A percentile compares a stretch with the other conserved stretches of the same genome.
These are phyloP conservation scores for Bothrops jararaca DNA, from an alignment of 2,113 vertebrate species.

Conservation along the genomic window DNA sequence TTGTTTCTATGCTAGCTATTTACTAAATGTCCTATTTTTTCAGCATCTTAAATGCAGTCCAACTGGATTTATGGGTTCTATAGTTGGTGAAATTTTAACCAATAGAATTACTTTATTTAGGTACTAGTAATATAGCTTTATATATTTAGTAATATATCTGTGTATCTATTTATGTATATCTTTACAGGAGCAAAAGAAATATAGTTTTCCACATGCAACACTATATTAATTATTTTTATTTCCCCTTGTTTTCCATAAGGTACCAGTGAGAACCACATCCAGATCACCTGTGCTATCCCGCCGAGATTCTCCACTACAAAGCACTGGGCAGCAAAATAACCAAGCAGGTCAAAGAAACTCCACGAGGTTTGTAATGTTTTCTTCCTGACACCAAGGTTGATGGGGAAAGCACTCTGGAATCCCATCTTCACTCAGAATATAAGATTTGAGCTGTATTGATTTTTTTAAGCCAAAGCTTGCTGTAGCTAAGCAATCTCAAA, in stretches of 20 bases:
- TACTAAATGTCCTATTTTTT: slow-evolving; percentile 29
- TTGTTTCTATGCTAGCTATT: slow-evolving; percentile 50
- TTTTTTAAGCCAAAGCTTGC: not conserved
- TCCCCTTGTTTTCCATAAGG: slow-evolving; percentile 64
- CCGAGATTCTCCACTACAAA: slow-evolving; percentile 88
- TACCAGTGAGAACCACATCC: slow-evolving; percentile 91
- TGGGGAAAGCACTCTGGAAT: not conserved
- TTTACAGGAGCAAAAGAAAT: slow-evolving; percentile 10
- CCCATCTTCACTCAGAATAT: not conserved
- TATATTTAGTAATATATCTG: not conserved
- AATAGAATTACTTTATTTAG: slow-evolving; percentile 23
- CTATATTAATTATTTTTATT: slow-evolving; percentile 36
- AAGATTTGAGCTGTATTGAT: not conserved
- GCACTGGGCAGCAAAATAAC: slow-evolving; percentile 76
- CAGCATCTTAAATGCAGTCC: slow-evolving; percentile 30
- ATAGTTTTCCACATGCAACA: slow-evolving; percentile 15
- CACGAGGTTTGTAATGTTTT: slow-evolving; percentile 76
- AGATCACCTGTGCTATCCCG: slow-evolving; percentile 90
- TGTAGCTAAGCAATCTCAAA: not conserved
- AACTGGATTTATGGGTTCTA: slow-evolving; percentile 36
- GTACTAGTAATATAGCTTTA: not conserved
- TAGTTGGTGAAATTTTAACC: slow-evolving; percentile 37
- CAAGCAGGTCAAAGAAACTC: slow-evolving; percentile 82
- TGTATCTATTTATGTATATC: not conserved
- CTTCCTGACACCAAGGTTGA: not conserved